A percentile compares a stretch with the other conserved stretches of the same genome.
phyloP scores from a whole-genome alignment of 2,888 invertebrate genomes.

The Metopia argyrocephala region DNA sequence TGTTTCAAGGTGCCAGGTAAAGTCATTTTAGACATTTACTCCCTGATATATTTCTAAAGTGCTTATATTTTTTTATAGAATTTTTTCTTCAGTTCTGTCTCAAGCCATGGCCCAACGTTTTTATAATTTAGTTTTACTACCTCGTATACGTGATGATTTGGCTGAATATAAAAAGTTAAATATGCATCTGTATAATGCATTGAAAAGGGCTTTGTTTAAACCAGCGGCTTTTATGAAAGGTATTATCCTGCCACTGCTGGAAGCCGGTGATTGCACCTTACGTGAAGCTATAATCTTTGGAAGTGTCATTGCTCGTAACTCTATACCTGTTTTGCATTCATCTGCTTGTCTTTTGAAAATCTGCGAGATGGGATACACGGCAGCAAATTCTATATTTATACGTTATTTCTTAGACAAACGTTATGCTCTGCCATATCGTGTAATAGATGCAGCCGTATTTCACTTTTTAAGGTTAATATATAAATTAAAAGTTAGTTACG shows the following conservation, averaged over 20 bases:
- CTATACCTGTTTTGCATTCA: slow-evolving; percentile 96
- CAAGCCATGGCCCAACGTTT: slow-evolving; percentile 98
- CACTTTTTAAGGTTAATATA: slow-evolving; percentile 90
- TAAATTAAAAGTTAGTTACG: no score
- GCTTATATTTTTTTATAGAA: slow-evolving; percentile 81
- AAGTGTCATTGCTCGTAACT: slow-evolving; percentile 92
- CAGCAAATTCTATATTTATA: slow-evolving; percentile 96
- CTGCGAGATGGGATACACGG: slow-evolving; percentile 98
- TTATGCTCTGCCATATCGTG: slow-evolving; percentile 96
- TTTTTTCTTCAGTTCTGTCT: slow-evolving; percentile 98
- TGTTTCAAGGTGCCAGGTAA: slow-evolving; percentile 86
- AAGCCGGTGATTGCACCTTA: slow-evolving; percentile 95
- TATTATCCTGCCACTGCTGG: slow-evolving; percentile 85
- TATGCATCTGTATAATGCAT: slow-evolving; percentile 96
- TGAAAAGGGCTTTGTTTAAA: slow-evolving; percentile 95
- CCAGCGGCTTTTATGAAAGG: slow-evolving; percentile 99
- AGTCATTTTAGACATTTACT: not conserved
- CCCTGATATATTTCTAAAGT: not conserved
- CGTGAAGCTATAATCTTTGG: slow-evolving; percentile 97
- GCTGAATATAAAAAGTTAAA: slow-evolving; percentile 96
- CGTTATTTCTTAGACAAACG: slow-evolving; percentile 97
- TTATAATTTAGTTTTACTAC: slow-evolving; percentile 94
- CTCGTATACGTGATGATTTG: slow-evolving; percentile 95
- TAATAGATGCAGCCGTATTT: slow-evolving; percentile 95
- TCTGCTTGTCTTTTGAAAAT: slow-evolving; percentile 96